phyloP scores from a whole-genome alignment of 2,888 invertebrate species.

The Apeira syringaria region DNA sequence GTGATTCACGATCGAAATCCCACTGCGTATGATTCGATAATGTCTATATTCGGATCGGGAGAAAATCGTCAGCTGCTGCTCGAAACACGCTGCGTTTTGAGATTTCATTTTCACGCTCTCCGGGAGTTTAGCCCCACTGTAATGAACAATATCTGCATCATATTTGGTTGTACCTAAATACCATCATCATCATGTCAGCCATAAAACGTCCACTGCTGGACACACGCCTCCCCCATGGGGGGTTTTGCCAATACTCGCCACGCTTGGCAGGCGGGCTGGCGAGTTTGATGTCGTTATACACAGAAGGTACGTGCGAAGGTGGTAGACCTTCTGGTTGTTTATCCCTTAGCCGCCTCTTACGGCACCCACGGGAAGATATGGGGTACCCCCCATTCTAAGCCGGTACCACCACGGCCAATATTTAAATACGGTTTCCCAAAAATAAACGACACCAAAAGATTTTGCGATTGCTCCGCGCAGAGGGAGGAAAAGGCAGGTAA shows the following conservation, averaged over 20 bases:
- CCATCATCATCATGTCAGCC: too few species aligned
- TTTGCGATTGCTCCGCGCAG: conserved; percentile 24
- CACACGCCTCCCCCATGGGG: too few species aligned
- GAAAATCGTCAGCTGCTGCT: conserved; percentile 11
- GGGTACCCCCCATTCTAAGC: too few species aligned
- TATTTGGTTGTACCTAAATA: conserved; percentile 6
- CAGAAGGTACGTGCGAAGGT: too few species aligned
- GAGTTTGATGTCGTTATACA: too few species aligned
- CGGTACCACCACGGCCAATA: too few species aligned
- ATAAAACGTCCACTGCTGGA: too few species aligned
- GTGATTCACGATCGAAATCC: conserved; percentile 67
- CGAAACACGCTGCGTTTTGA: conserved; percentile 7
- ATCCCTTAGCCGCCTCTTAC: too few species aligned
- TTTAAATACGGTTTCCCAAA: conserved; percentile 12
- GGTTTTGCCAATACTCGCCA: too few species aligned
- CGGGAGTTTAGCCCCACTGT: conserved; percentile 5
- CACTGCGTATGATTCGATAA: conserved; percentile 54
- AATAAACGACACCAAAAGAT: conserved; percentile 17
- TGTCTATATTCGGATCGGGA: conserved; percentile 25
- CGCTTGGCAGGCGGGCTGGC: too few species aligned
- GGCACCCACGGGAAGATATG: too few species aligned
- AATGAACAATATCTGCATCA: neutral
- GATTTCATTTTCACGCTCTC: conserved; percentile 11
- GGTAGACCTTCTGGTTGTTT: too few species aligned
- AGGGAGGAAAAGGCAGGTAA: conserved; percentile 43